phyloP scores from a whole-genome alignment of 2,797 vertebrate genomes.

The Anabas testudineus region DNA sequence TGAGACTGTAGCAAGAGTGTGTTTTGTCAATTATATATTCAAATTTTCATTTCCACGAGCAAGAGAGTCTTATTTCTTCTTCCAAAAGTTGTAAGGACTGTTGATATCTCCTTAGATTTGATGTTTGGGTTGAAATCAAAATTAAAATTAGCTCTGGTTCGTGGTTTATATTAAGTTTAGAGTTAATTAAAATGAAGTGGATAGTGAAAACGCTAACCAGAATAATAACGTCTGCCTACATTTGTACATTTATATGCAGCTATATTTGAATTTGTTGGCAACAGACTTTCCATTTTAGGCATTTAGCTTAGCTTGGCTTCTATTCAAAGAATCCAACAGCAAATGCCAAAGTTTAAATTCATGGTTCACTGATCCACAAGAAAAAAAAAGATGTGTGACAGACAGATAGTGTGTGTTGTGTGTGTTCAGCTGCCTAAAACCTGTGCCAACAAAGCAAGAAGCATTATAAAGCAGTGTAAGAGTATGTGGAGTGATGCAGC shows the following conservation, averaged over 20 bases:
- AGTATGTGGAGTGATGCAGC: slow-evolving; percentile 32
- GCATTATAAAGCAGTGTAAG: slow-evolving; percentile 22
- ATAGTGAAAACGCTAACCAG: not conserved
- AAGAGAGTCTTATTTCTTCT: not conserved
- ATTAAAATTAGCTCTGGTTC: no score
- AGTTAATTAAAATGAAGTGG: not conserved
- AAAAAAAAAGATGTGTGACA: slow-evolving; percentile 9
- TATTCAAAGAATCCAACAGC: not conserved
- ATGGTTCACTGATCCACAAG: slow-evolving; percentile 9
- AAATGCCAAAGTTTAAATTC: not conserved
- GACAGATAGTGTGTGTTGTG: no score
- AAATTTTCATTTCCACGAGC: no score
- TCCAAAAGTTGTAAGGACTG: not conserved
- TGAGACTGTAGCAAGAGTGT: no score
- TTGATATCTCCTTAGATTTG: not conserved
- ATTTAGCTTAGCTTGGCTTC: not conserved
- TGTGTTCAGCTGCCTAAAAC: slow-evolving; percentile 27
- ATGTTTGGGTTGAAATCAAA: not conserved
- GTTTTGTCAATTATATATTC: no score
- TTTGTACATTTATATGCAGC: not conserved
- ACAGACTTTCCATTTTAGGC: not conserved
- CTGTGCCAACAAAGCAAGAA: not conserved
- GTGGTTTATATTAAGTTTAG: not conserved
- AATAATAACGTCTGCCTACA: not conserved
- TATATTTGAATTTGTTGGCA: not conserved